These are phyloP conservation scores for Iguana delicatissima DNA, from an alignment of 2,797 vertebrate genomes.

Conservation along the genomic window DNA sequence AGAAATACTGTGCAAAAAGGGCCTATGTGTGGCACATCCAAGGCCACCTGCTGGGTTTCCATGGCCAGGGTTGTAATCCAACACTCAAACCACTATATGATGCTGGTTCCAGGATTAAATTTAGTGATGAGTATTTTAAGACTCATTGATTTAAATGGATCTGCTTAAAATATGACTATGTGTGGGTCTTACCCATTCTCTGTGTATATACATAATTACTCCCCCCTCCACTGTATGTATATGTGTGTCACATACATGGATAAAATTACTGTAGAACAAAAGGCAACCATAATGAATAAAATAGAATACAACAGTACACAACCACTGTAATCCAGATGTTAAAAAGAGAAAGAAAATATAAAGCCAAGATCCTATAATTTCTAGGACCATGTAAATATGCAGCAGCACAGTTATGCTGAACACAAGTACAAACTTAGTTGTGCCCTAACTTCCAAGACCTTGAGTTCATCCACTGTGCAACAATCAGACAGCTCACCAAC, in stretches of 20 bases:
- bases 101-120: neutral
- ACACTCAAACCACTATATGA: no score
- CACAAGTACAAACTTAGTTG: no score
- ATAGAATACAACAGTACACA: slow-evolving; percentile 35
- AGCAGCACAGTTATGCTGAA: no score
- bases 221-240: neutral
- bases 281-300: neutral
- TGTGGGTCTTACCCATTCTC: no score
- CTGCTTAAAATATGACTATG: neutral
- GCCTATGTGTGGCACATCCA: no score
- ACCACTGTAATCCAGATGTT: neutral
- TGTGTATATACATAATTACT: neutral
- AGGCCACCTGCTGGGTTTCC: no score
- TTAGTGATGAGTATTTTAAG: neutral
- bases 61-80: no score
- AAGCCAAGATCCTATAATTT: slow-evolving; percentile 2
- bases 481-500: no score
- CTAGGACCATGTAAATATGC: slow-evolving; percentile 26
- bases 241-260: neutral
- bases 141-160: neutral
- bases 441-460: no score
- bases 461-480: no score
- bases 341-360: slow-evolving; percentile 47
- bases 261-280: neutral
- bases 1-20: no score